Evolutionary conservation across 1,140 invertebrate species (phyloP), one percentile per base, ranked within the genome.

Genomic region (Euglossa dilemma): DNA sequence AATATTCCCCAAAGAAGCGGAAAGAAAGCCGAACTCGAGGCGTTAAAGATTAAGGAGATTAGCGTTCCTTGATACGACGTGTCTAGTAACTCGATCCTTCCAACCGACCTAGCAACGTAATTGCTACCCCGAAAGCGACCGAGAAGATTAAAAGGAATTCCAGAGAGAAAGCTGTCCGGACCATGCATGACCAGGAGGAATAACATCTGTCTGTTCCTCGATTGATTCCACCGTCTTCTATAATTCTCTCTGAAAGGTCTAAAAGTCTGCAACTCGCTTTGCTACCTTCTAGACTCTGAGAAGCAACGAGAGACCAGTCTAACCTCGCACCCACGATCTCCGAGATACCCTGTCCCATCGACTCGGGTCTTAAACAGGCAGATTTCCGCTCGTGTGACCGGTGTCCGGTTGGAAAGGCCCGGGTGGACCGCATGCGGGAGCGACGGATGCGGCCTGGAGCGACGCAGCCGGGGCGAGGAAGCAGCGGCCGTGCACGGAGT

Each of bases 401-500:
- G 43, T 28, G n/a, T 20, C 25, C 23, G 2, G 52, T 28, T 25
- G 57, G 54, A 61, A 45, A 8, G 23, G 50, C 36, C 20, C 54
- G n/a, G 43, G 59, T 14, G 54, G 66, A 83, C 59, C 70, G 66
- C 52, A 80, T 83, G 87, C 83, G 64, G 79, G 56, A 73, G 57
- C 52, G 52, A 85, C 73, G 80, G 54, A 80, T 71, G 86, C 74
- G 70, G 79, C 57, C 72, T n/a, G 67, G 47, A 52, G 79, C 66
- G 78, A 70, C 72, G 78, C 84, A 69, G 45, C 56, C 63, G 78
- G 36, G 45, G 73, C 59, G 86, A 80, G 72, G 45, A 67, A 69
- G 20, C 72, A 74, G 52, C 73, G 45, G 85, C 79, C 85, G 87
- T 85, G 73, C 87, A 78, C 86, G 86, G 88, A 90, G 90, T 92